Conservation (phyloP, 2,113 vertebrate species). For the Heptranchias perlo region DNA sequence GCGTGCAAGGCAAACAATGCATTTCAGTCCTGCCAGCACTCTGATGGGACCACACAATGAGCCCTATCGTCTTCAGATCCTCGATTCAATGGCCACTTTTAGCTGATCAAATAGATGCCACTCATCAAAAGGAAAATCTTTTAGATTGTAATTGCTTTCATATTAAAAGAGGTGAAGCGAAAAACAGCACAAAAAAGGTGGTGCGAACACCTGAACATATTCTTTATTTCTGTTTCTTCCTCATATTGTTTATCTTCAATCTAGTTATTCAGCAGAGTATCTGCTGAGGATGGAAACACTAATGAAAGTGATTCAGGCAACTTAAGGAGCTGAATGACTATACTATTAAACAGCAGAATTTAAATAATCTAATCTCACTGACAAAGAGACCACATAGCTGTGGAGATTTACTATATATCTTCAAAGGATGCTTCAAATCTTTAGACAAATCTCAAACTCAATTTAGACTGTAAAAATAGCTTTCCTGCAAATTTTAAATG, state of each 20-base stretch:
- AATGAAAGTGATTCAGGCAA: background rate
- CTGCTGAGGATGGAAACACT: background rate
- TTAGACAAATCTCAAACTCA: background rate
- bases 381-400: background rate
- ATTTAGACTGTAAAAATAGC: background rate
- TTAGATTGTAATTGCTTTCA: background rate
- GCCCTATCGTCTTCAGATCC: background rate
- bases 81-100: background rate
- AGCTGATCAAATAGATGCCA: conserved; percentile 5
- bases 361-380: background rate
- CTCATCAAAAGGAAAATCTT: background rate
- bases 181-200: background rate
- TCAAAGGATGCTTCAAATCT: background rate
- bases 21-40: background rate
- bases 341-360: background rate
- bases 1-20: background rate
- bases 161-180: background rate
- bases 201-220: background rate
- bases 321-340: background rate
- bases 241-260: background rate
- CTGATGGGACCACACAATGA: background rate
- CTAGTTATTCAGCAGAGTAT: background rate
- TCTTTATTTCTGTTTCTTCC: background rate
- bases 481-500: background rate
- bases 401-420: background rate